Conservation (phyloP, 2,797 vertebrate genomes). For the Enteromius anoplus region DNA sequence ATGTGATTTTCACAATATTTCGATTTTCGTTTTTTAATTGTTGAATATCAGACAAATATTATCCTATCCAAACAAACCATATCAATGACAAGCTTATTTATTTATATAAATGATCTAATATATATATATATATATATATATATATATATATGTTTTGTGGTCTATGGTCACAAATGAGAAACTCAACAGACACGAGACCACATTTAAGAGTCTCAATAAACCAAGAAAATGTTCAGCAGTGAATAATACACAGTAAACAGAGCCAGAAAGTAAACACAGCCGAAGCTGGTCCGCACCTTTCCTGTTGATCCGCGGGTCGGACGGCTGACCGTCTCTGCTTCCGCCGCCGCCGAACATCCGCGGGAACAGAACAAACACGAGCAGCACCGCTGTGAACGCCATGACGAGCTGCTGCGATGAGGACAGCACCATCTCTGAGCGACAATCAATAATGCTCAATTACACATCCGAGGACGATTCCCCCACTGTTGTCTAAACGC, state of each 20-base stretch:
- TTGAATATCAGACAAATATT: not conserved
- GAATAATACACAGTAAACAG: not conserved
- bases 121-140: too few species aligned
- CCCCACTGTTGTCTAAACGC: not conserved
- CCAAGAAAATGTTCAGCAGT: too few species aligned
- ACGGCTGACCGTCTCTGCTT: conserved; percentile 61
- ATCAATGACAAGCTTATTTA: not conserved
- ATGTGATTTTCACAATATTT: not conserved
- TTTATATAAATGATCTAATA: too few species aligned
- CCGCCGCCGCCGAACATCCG: conserved; percentile 76
- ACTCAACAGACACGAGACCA: too few species aligned
- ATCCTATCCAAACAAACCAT: not conserved
- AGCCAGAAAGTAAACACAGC: not conserved
- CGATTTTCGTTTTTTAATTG: not conserved
- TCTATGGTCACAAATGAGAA: not conserved
- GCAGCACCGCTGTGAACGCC: conserved; percentile 79
- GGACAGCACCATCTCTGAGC: conserved; percentile 75
- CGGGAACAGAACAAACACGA: conserved; percentile 81
- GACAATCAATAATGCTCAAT: not conserved
- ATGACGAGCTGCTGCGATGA: conserved; percentile 78
- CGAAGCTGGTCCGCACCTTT: conserved; percentile 66
- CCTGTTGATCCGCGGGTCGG: conserved; percentile 69
- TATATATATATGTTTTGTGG: not conserved
- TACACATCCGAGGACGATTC: not conserved
- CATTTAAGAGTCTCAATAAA: too few species aligned